Evolutionary conservation across 1,140 invertebrate species (phyloP).

Genomic region (Hycleus cichorii): DNA sequence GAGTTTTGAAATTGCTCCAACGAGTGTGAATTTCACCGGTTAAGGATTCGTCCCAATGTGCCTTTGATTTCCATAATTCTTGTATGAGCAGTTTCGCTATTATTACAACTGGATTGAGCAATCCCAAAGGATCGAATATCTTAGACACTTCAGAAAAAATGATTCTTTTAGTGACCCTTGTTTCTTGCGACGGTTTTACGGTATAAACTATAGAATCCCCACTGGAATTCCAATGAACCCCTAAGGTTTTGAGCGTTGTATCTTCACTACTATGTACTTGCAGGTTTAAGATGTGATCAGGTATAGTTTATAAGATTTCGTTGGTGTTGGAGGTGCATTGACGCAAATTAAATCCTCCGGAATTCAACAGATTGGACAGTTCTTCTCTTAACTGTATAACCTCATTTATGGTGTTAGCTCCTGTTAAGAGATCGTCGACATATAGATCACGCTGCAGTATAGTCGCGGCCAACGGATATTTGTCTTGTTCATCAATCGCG

Average conservation of each 20-base stretch:
- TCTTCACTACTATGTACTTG: not conserved
- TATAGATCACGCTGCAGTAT: conserved; percentile 40
- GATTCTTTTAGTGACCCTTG: conserved; percentile 5
- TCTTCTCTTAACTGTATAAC: conserved; percentile 4
- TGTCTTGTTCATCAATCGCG: conserved; percentile 21
- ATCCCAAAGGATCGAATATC: conserved; percentile 37
- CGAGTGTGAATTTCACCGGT: conserved; percentile 19
- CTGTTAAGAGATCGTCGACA: conserved; percentile 42
- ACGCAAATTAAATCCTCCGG: conserved; percentile 15
- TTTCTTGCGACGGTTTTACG: not conserved
- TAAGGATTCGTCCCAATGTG: conserved; percentile 33
- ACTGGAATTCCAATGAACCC: conserved; percentile 3
- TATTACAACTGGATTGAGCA: conserved; percentile 27
- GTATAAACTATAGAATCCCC: not conserved
- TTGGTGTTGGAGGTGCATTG: conserved; percentile 18
- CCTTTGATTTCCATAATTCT: conserved; percentile 27
- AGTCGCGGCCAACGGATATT: conserved; percentile 24
- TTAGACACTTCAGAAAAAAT: conserved; percentile 4
- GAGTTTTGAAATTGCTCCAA: not conserved
- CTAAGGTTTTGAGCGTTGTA: conserved; percentile 4
- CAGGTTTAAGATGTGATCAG: too few species aligned
- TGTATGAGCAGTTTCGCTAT: conserved; percentile 30
- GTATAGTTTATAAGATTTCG: not conserved
- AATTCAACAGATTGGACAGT: not conserved
- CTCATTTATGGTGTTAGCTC: conserved; percentile 17